Percentiles rank a stretch among this genome's conserved stretches.
These are phyloP conservation scores for Drosophila kepulauana DNA, from an alignment of 1,140 invertebrate genomes.

Conservation along the genomic window DNA sequence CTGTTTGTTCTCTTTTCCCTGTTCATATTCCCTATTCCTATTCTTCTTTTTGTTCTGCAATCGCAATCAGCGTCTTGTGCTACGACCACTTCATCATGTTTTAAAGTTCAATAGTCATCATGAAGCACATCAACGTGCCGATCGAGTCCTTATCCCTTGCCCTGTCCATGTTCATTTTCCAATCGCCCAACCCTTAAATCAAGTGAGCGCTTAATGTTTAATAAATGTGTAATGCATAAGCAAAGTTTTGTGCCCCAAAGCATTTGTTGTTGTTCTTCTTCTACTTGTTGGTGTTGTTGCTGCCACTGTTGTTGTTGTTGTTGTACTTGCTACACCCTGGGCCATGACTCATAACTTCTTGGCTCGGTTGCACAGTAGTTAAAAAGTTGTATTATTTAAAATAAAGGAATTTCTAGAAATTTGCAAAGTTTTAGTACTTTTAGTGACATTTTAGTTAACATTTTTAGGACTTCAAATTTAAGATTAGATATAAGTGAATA, in stretches of 20 bases:
- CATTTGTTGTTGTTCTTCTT: constrained; percentile 40
- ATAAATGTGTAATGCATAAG: constrained; percentile 81
- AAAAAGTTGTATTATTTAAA: neutral
- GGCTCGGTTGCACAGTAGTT: constrained; percentile 53
- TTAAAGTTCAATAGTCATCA: constrained; percentile 81
- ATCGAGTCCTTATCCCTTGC: constrained; percentile 37
- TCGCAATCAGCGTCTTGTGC: constrained; percentile 58
- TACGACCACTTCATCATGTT: constrained; percentile 75
- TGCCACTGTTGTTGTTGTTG: constrained; percentile 29
- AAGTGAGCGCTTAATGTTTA: constrained; percentile 73
- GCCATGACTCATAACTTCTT: constrained; percentile 68
- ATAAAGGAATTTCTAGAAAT: no score
- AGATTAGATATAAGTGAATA: no score
- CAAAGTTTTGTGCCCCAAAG: constrained; percentile 63
- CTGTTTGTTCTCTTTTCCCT: neutral
- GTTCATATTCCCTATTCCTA: constrained; percentile 1
- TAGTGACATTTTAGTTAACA: no score
- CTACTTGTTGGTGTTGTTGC: constrained; percentile 34
- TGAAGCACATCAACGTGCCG: constrained; percentile 78
- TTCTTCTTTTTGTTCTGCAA: constrained; percentile 15
- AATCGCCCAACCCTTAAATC: constrained; percentile 65
- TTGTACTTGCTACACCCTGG: constrained; percentile 39
- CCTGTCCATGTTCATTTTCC: neutral
- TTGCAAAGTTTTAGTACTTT: no score
- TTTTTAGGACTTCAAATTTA: no score